A percentile compares a stretch with the other conserved stretches of the same genome.
These are phyloP conservation scores for Junco hyemalis DNA, from an alignment of 2,113 vertebrate species.

Conservation along the genomic window DNA sequence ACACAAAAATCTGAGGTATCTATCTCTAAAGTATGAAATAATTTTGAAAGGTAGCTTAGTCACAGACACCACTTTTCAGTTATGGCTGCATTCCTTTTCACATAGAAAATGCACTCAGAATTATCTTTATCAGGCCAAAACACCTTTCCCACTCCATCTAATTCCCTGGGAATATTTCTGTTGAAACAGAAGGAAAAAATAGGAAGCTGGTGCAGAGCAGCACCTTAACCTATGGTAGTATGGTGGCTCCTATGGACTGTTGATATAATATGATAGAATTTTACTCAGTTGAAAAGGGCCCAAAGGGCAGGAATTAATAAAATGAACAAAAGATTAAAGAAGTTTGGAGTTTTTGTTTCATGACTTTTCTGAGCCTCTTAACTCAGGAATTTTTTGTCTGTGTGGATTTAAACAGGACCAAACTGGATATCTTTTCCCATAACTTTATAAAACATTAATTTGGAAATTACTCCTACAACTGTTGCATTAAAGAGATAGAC, in stretches of 20 bases:
- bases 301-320: background rate
- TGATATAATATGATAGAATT: background rate
- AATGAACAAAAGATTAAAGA: background rate
- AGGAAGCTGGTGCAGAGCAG: background rate
- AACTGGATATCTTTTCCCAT: background rate
- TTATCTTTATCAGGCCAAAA: background rate
- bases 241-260: background rate
- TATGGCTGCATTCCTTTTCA: background rate
- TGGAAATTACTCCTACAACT: background rate
- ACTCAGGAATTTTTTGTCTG: background rate
- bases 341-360: background rate
- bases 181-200: background rate
- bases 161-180: background rate
- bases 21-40: background rate
- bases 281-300: background rate
- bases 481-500: background rate
- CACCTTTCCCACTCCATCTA: background rate
- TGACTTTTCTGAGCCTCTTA: background rate
- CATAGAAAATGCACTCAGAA: background rate
- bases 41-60: background rate
- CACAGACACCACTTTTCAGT: background rate
- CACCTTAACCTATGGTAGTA: background rate
- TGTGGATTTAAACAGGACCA: background rate
- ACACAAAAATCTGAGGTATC: background rate
- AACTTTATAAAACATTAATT: background rate